Conservation (phyloP, 2,888 invertebrate species). For the Resseliella maxima region DNA sequence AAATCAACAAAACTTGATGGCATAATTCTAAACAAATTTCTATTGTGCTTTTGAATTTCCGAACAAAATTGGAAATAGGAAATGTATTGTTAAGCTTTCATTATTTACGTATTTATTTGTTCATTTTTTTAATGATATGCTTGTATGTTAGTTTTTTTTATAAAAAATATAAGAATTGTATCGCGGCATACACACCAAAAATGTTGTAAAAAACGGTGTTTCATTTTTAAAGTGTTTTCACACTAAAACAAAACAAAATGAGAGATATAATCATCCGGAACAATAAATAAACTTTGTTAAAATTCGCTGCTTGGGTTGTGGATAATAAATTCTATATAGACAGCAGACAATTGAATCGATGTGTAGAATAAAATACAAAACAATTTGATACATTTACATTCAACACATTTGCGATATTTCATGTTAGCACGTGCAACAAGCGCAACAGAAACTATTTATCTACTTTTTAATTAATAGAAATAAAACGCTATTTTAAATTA, state of each 20-base stretch:
- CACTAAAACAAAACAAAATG: background rate
- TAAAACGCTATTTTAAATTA: slow-evolving; percentile 5
- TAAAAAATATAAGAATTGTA: background rate
- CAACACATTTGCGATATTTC: too few relatives aligned
- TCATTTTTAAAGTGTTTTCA: slow-evolving; percentile 19
- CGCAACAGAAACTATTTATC: slow-evolving; percentile 13
- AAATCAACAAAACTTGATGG: background rate
- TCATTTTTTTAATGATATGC: background rate
- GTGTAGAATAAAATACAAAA: too few relatives aligned
- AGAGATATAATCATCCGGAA: background rate
- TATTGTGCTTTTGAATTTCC: slow-evolving; percentile 35
- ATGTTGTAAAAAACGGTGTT: background rate
- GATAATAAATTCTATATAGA: too few relatives aligned
- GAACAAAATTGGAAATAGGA: slow-evolving; percentile 21
- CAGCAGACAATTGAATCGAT: too few relatives aligned
- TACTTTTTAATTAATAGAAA: background rate
- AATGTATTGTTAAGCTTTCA: slow-evolving; percentile 30
- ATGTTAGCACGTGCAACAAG: background rate
- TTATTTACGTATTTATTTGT: slow-evolving; percentile 35
- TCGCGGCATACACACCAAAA: slow-evolving; percentile 11
- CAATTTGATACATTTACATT: background rate
- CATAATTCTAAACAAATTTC: slow-evolving; percentile 9
- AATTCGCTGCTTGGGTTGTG: background rate
- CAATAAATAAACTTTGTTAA: background rate
- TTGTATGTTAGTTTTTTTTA: slow-evolving; percentile 11